These are phyloP conservation scores for Calliphora vomitoria DNA, from an alignment of 2,888 invertebrate species.

Conservation along the genomic window DNA sequence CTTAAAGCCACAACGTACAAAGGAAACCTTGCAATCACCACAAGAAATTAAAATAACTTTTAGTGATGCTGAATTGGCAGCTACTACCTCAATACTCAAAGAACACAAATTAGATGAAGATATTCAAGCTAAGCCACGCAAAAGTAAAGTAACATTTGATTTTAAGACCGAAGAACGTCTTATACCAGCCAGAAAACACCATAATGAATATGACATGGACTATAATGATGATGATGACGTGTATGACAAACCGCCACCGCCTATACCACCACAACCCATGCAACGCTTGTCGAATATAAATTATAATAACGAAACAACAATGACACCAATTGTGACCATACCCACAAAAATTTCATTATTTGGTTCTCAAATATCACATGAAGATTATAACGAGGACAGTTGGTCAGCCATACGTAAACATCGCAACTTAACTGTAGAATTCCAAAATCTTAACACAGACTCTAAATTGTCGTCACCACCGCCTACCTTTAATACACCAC, in stretches of 20 bases:
- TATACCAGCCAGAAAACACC: constrained; percentile 72
- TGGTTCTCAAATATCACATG: constrained; percentile 77
- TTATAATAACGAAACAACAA: constrained; percentile 57
- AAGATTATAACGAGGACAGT: constrained; percentile 80
- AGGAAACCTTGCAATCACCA: constrained; percentile 1
- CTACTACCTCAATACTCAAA: constrained; percentile 58
- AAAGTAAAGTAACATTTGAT: constrained; percentile 79
- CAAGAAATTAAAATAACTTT: constrained; percentile 51
- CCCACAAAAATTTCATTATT: constrained; percentile 75
- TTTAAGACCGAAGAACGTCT: constrained; percentile 76
- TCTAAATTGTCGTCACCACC: constrained; percentile 28
- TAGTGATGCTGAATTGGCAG: constrained; percentile 30
- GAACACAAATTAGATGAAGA: constrained; percentile 55
- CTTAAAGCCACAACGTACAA: constrained; percentile 61
- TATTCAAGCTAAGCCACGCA: constrained; percentile 73
- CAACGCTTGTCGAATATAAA: constrained; percentile 75
- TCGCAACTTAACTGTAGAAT: constrained; percentile 83
- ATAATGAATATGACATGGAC: constrained; percentile 61
- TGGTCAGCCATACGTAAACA: constrained; percentile 87
- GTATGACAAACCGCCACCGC: constrained; percentile 39
- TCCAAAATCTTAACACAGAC: constrained; percentile 65
- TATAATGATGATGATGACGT: constrained; percentile 57
- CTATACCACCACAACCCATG: constrained; percentile 74
- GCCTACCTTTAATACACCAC: background rate
- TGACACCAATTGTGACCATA: constrained; percentile 30